Base-by-base conservation (phyloP, 2,888 invertebrate species). In the Scaptomyza tumidula region DNA sequence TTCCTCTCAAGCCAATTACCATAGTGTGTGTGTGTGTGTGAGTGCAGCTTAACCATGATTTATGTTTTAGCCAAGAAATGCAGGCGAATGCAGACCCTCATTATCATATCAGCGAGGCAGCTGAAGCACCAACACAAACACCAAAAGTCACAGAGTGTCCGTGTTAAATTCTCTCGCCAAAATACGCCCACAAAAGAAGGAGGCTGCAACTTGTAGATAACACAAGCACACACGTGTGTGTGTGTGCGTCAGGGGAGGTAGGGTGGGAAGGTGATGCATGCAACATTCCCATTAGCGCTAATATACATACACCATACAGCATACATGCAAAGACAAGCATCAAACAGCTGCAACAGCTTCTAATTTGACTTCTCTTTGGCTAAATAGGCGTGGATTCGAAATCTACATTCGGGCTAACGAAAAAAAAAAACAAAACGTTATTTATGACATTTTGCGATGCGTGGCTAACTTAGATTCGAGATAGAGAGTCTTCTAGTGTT, bases 61-160 rank as follows among this genome's bases (percentile, higher is more conserved):
- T 86, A 88, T 88, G 71, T 60, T 45, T 35, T 41, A 53, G 50
- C 52, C 48, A 45, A 55, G 41, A 50, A 55, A 53, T 49, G 35
- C 43, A 54, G 53, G 49, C 44, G 29, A 43, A 50, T 43, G 35
- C 60, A 63, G 43, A 73, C 71, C 80, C 78, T 83, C 88, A 86
- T 86, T 86, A 89, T 86, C 86, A 86, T 86, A 88, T 89, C 88
- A 86, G 63, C 31, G 31, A 66, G 46, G 62, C 83, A 71, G 85
- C 82, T 82, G 19, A 19, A 2, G 79, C 78, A 54, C 31, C 58
- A 39, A 61, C 45, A 16, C 27, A 39, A 39, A 31, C 46, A 24
- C 33, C 14, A 43, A 29, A 37, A 27, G 35, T 33, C 33, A 2
- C 9, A 1, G 3, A 10, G 4, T 10, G 19, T 6, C 50, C 69